These are phyloP conservation scores for Galemys pyrenaicus DNA, from an alignment of 2,113 vertebrate genomes.

Conservation along the genomic window DNA sequence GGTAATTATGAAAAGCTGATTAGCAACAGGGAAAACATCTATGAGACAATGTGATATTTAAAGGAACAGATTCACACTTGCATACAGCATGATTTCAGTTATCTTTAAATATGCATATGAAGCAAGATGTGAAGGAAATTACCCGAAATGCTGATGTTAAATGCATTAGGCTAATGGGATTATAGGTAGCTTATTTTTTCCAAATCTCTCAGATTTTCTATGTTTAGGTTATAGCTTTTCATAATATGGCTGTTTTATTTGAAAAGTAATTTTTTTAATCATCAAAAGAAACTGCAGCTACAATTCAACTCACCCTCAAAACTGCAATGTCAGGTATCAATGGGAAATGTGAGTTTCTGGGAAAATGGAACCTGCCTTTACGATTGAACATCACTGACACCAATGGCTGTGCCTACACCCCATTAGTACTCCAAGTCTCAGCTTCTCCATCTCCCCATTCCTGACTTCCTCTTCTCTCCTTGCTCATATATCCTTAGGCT, in stretches of 20 bases:
- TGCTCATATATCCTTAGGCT: background rate
- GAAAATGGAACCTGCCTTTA: background rate
- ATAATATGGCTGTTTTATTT: constrained; percentile 2
- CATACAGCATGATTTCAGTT: background rate
- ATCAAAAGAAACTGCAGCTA: background rate
- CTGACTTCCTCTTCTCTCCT: background rate
- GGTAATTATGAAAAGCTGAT: constrained; percentile 35
- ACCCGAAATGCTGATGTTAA: background rate
- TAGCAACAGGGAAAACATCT: constrained; percentile 48
- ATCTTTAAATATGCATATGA: constrained; percentile 36
- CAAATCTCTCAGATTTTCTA: constrained; percentile 33
- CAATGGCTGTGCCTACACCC: background rate
- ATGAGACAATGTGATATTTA: constrained; percentile 26
- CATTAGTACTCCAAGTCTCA: background rate
- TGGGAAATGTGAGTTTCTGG: background rate
- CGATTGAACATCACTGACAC: background rate
- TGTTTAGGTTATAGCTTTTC: constrained; percentile 37
- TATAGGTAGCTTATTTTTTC: background rate
- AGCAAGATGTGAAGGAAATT: constrained; percentile 22
- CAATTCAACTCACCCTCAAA: background rate
- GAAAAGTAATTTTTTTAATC: background rate
- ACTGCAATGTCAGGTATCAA: background rate
- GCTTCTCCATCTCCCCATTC: background rate
- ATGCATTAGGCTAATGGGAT: constrained; percentile 27
- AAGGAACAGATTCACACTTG: background rate